phyloP scores from a whole-genome alignment of 1,140 invertebrate species.

The Heterodera schachtii region DNA sequence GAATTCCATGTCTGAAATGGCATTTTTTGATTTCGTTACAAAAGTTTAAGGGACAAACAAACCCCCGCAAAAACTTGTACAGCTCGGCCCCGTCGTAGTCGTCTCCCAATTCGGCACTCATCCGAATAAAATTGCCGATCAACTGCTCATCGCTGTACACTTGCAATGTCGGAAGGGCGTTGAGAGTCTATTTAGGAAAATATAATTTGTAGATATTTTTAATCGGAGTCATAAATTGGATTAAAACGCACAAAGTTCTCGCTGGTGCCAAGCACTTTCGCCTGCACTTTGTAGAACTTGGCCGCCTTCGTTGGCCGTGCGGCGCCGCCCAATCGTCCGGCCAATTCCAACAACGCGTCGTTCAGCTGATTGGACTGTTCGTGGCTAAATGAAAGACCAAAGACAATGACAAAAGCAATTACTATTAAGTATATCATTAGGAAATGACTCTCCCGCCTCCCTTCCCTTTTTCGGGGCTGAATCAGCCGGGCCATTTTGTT shows the following conservation, averaged over 20 bases:
- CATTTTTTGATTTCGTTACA: not conserved
- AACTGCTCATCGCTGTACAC: constrained; percentile 86
- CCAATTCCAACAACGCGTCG: constrained; percentile 46
- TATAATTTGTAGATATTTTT: too few relatives aligned
- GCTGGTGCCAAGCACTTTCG: constrained; percentile 40
- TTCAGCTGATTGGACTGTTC: constrained; percentile 34
- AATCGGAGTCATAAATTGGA: too few relatives aligned
- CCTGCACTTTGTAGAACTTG: constrained; percentile 51
- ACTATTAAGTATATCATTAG: too few relatives aligned
- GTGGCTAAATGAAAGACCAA: constrained; percentile 15
- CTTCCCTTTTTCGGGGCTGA: too few relatives aligned
- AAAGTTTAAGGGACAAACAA: constrained; percentile 23
- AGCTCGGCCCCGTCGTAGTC: constrained; percentile 75
- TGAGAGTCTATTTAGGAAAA: constrained; percentile 67
- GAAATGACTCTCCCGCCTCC: too few relatives aligned
- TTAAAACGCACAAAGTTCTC: constrained; percentile 43
- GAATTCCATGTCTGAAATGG: constrained; percentile 33
- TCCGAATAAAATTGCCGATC: constrained; percentile 86
- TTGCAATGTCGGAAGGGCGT: constrained; percentile 86
- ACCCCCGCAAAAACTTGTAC: constrained; percentile 30
- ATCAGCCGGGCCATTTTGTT: too few relatives aligned
- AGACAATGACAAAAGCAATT: not conserved
- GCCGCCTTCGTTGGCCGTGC: constrained; percentile 17
- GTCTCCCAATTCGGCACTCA: constrained; percentile 83
- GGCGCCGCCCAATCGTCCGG: constrained; percentile 11